phyloP scores from a whole-genome alignment of 2,113 vertebrate species.

The Amblyopsis rosae region DNA sequence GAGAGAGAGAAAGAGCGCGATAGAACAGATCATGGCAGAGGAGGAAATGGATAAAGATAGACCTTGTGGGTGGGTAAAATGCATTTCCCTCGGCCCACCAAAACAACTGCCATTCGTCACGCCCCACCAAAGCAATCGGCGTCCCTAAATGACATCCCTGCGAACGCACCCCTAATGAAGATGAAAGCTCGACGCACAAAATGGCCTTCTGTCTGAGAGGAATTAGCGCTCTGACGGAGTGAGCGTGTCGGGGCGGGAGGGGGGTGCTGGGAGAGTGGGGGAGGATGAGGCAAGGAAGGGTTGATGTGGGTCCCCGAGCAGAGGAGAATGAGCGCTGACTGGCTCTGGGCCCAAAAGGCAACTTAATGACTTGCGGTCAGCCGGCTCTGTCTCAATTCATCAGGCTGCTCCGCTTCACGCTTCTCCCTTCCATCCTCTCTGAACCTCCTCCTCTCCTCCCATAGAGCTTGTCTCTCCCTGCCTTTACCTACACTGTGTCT shows the following conservation, averaged over 20 bases:
- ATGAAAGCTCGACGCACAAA: conserved; percentile 47
- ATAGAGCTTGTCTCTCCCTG: conserved; percentile 11
- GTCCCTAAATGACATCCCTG: conserved; percentile 42
- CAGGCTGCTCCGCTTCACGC: conserved; percentile 63
- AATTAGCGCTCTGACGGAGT: conserved; percentile 46
- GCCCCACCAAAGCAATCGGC: conserved; percentile 35
- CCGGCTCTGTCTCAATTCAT: conserved; percentile 78
- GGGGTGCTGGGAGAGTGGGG: conserved; percentile 37
- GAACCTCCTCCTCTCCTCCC: conserved; percentile 27
- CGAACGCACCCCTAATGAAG: conserved; percentile 56
- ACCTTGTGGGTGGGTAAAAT: background rate
- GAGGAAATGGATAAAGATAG: too few species aligned
- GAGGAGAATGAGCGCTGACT: conserved; percentile 73
- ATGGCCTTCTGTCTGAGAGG: conserved; percentile 47
- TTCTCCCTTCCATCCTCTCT: conserved; percentile 24
- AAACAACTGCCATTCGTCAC: conserved; percentile 51
- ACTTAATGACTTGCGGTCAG: conserved; percentile 77
- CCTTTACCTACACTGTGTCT: conserved; percentile 31
- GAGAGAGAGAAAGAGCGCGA: background rate
- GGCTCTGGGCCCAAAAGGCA: conserved; percentile 65
- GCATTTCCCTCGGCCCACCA: conserved; percentile 26
- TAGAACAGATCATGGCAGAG: too few species aligned
- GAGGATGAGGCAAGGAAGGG: background rate
- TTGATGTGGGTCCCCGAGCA: conserved; percentile 23
- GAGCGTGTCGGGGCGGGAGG: conserved; percentile 50